Percentiles rank a stretch among this genome's conserved stretches.
Evolutionary conservation across 2,113 vertebrate genomes (phyloP).

Genomic region (Sturnus vulgaris): DNA sequence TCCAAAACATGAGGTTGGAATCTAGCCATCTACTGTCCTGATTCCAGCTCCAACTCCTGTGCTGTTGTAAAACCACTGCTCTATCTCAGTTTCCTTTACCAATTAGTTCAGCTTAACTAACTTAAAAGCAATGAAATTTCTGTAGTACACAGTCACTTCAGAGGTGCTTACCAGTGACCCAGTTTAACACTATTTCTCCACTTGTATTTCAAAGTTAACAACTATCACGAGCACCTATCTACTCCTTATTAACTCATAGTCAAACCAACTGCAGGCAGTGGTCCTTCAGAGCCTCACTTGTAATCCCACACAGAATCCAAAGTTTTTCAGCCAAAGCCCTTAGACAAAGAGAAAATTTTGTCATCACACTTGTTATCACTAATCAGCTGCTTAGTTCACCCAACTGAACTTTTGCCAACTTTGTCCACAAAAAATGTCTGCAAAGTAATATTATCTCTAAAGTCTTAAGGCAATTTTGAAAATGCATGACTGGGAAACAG

Average conservation of each 20-base stretch:
- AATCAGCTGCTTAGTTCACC: not conserved
- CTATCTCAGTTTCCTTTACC: not conserved
- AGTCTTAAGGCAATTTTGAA: not conserved
- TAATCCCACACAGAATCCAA: not conserved
- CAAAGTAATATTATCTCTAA: not conserved
- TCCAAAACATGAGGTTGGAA: not conserved
- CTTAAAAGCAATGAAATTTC: not conserved
- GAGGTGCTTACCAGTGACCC: not conserved
- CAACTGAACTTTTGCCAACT: not conserved
- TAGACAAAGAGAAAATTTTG: not conserved
- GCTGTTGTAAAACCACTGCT: not conserved
- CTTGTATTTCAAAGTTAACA: not conserved
- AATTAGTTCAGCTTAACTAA: not conserved
- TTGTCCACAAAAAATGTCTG: not conserved
- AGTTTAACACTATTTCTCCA: not conserved
- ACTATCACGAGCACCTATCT: not conserved
- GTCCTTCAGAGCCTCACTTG: not conserved
- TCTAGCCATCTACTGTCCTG: not conserved
- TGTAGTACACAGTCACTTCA: not conserved
- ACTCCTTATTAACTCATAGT: not conserved
- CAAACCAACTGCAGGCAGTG: not conserved
- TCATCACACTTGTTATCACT: not conserved
- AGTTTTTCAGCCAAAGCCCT: not conserved
- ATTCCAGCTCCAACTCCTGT: not conserved
- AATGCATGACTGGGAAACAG: not conserved